Evolutionary conservation across 2,113 vertebrate species (phyloP), one percentile per base, ranked within the genome.

Genomic region (Phycodurus eques): DNA sequence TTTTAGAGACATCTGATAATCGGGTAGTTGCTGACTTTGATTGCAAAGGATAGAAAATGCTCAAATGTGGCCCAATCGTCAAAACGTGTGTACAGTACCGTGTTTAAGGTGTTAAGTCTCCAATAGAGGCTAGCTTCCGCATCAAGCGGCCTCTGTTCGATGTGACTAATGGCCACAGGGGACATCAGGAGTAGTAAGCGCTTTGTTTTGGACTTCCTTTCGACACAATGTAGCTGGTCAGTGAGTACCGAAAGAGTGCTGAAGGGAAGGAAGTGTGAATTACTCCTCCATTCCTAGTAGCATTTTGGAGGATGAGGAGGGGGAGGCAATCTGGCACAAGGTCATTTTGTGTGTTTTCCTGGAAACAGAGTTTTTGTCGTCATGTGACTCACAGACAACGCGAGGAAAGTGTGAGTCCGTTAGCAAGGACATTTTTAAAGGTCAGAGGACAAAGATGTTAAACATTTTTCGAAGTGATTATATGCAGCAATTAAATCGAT

Each of bases 141-240:
- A 65, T 39, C 35, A 39, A 68, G 0, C 76, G 54, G 72, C 67
- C 56, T 69, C 67, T 61, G 64, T 85, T 73, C 70, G 74, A 83
- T 64, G 54, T 87, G 87, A 88, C 75, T 85, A 82, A 88, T 76
- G 77, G 63, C 70, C 66, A 2, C 71, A 57, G 72, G 71, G 70
- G 80, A 76, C 43, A 61, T 31, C 5, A 65, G 62, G 17, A 82
- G 83, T 15, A 83, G 62, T 35, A 71, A 78, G 74, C 76, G 76
- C 82, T 80, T 90, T 88, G 80, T 87, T 88, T 86, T 83, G 71
- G 67, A 71, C 87, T 88, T 87, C 74, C 35, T 11, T 31, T 74
- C 66, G 39, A 71, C 2, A 68, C 9, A 62, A 77, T 76, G 79
- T 81, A 72, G 53, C 68, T 20, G 71, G 31, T 51, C 71, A 49